Evolutionary conservation across 2,797 vertebrate species (phyloP).

Genomic region (Hypotaenidia philippensis): DNA sequence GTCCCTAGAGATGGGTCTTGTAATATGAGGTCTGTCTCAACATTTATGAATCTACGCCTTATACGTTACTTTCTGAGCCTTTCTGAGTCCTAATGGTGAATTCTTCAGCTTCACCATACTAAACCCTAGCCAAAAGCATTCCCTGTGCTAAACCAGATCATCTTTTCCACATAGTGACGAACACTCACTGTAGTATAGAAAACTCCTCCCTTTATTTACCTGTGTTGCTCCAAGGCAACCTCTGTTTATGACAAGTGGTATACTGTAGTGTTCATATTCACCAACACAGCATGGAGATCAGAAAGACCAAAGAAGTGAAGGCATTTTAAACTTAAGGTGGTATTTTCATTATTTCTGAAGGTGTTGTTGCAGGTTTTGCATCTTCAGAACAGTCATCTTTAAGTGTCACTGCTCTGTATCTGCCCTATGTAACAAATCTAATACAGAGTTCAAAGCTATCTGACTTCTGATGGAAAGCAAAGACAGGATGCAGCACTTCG

Average conservation of each 20-base stretch:
- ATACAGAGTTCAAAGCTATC: background rate
- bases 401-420: background rate
- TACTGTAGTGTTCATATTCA: background rate
- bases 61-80: background rate
- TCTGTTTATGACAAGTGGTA: background rate
- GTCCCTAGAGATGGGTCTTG: background rate
- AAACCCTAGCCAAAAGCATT: background rate
- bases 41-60: background rate
- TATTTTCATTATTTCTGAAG: background rate
- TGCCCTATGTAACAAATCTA: background rate
- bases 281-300: background rate
- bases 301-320: background rate
- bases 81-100: background rate
- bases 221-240: background rate
- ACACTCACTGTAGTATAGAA: background rate
- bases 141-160: background rate
- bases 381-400: background rate
- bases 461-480: conserved; percentile 22
- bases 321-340: background rate
- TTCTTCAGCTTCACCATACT: background rate
- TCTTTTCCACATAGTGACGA: background rate
- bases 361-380: background rate
- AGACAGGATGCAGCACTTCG: background rate
- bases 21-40: background rate
- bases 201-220: background rate